phyloP scores from a whole-genome alignment of 2,113 vertebrate genomes.

The Cebus imitator region DNA sequence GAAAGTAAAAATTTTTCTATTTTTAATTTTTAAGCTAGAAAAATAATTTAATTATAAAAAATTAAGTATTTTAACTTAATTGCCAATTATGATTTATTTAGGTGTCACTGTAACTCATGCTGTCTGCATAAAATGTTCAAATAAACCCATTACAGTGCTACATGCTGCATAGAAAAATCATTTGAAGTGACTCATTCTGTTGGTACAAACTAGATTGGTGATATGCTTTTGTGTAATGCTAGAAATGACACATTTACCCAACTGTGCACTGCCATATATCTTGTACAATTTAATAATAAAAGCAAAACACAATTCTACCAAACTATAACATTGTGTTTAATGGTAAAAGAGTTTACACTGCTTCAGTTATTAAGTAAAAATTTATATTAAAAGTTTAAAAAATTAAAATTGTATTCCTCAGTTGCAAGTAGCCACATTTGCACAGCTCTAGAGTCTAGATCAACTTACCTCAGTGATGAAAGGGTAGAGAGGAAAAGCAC shows the following conservation, averaged over 20 bases:
- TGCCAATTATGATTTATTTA: conserved; percentile 5
- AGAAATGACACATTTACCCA: neutral
- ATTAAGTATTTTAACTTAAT: neutral
- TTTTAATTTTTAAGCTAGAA: conserved; percentile 26
- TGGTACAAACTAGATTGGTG: neutral
- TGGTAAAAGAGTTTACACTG: neutral
- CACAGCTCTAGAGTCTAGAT: neutral
- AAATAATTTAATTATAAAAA: conserved; percentile 1
- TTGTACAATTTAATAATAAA: neutral
- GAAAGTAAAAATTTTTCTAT: neutral
- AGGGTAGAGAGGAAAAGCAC: neutral
- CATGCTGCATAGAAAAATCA: conserved; percentile 7
- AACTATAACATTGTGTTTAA: neutral
- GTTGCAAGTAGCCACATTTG: neutral
- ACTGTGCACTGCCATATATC: neutral
- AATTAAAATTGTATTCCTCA: neutral
- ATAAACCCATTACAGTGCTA: neutral
- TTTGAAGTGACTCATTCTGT: neutral
- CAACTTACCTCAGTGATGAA: neutral
- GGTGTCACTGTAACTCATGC: neutral
- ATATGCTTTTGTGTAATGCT: neutral
- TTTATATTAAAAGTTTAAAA: neutral
- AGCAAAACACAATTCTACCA: neutral
- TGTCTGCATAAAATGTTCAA: conserved; percentile 8
- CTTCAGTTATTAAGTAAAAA: neutral